Percentiles rank a stretch among this genome's conserved stretches.
These are phyloP conservation scores for Ariopsis seemanni DNA, from an alignment of 2,113 vertebrate genomes.

Conservation along the genomic window DNA sequence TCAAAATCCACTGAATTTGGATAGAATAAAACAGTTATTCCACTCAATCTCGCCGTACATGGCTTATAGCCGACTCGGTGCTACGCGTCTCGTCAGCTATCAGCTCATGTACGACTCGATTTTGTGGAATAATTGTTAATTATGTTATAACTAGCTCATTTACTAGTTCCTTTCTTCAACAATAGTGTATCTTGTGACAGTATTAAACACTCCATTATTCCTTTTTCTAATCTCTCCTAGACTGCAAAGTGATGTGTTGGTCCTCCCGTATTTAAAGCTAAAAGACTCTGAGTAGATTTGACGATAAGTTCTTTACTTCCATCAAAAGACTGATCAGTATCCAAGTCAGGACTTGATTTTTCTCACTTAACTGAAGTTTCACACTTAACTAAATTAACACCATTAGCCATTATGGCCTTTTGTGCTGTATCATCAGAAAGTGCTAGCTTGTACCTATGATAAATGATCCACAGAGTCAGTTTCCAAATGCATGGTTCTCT, in stretches of 20 bases:
- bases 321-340: not conserved
- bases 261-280: not conserved
- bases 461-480: slow-evolving; percentile 10
- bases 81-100: too few relatives aligned
- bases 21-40: too few relatives aligned
- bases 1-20: too few relatives aligned
- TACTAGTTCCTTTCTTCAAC: not conserved
- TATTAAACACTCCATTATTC: not conserved
- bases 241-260: not conserved
- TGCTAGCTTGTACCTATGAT: slow-evolving; percentile 1
- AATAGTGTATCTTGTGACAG: not conserved
- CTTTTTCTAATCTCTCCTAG: not conserved
- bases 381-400: slow-evolving; percentile 46
- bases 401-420: slow-evolving; percentile 23
- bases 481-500: slow-evolving; percentile 19
- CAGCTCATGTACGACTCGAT: too few relatives aligned
- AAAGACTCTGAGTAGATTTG: not conserved
- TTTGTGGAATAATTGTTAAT: too few relatives aligned
- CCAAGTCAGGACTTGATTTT: slow-evolving; percentile 14
- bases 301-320: not conserved
- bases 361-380: slow-evolving; percentile 18
- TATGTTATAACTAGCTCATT: not conserved
- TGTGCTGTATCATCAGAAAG: slow-evolving; percentile 22
- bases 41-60: too few relatives aligned
- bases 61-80: too few relatives aligned